These are phyloP conservation scores for Lethenteron camtschaticum DNA, from an alignment of 2,113 vertebrate genomes.

Conservation along the genomic window DNA sequence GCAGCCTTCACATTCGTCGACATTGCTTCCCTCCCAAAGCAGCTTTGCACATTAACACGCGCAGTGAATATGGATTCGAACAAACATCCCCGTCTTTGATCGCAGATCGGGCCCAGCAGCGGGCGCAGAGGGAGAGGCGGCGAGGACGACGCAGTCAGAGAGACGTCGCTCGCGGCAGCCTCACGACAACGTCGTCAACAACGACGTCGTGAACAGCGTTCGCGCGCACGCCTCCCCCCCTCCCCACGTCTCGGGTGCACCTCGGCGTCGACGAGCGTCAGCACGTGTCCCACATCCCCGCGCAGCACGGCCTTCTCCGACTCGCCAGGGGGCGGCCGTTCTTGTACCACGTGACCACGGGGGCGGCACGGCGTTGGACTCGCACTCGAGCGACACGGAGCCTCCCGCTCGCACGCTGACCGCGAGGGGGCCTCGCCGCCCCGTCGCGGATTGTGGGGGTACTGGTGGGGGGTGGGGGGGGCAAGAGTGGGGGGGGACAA, in stretches of 20 bases:
- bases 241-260: conserved; percentile 19
- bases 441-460: not conserved
- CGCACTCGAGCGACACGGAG: conserved; percentile 38
- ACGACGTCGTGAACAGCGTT: no score
- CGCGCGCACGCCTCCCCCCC: no score
- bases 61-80: no score
- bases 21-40: no score
- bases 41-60: no score
- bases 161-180: no score
- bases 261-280: conserved; percentile 46
- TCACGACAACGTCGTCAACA: no score
- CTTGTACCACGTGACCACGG: conserved; percentile 71
- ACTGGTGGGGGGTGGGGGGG: not conserved
- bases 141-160: no score
- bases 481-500: not conserved
- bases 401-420: conserved; percentile 38
- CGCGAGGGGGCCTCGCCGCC: conserved; percentile 15
- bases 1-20: no score
- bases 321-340: conserved; percentile 33
- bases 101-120: no score
- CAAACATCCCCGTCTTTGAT: no score
- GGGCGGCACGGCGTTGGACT: conserved; percentile 70
- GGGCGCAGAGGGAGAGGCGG: no score
- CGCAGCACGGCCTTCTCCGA: conserved; percentile 28
- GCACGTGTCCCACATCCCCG: conserved; percentile 30